phyloP scores from a whole-genome alignment of 2,888 invertebrate genomes.

The Rhodophaea formosa region DNA sequence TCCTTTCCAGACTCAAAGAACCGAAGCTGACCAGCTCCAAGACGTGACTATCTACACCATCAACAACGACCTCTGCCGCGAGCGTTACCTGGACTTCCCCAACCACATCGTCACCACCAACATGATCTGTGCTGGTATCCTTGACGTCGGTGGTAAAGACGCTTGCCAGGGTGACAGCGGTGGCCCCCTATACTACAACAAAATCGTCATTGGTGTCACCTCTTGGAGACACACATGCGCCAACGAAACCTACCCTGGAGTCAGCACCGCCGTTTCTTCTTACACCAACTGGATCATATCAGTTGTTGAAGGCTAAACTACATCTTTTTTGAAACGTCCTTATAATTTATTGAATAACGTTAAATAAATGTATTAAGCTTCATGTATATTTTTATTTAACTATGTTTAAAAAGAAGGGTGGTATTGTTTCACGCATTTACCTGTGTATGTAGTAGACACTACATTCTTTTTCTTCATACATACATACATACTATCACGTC shows the following conservation, averaged over 20 bases:
- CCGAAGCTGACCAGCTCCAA: constrained; percentile 32
- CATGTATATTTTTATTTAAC: too few relatives aligned
- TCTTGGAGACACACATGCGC: constrained; percentile 76
- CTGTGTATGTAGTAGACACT: too few relatives aligned
- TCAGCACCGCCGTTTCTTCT: constrained; percentile 61
- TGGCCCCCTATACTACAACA: constrained; percentile 63
- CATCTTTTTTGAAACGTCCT: background rate
- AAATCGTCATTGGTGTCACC: constrained; percentile 62
- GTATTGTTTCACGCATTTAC: too few relatives aligned
- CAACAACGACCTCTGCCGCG: constrained; percentile 43
- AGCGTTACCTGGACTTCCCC: constrained; percentile 38
- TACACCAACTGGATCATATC: constrained; percentile 49
- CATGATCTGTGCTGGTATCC: constrained; percentile 61
- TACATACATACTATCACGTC: too few relatives aligned
- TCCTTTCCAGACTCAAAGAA: too few relatives aligned
- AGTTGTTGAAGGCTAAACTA: background rate
- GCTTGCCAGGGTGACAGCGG: constrained; percentile 73
- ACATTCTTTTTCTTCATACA: too few relatives aligned
- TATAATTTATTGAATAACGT: too few relatives aligned
- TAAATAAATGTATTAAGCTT: too few relatives aligned
- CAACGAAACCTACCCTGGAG: constrained; percentile 62
- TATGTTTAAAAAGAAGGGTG: too few relatives aligned
- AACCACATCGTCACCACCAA: constrained; percentile 41
- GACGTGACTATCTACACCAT: constrained; percentile 51
- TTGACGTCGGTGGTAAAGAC: constrained; percentile 47